Evolutionary conservation across 1,140 invertebrate genomes (phyloP).

Genomic region (Aporrectodea caliginosa): DNA sequence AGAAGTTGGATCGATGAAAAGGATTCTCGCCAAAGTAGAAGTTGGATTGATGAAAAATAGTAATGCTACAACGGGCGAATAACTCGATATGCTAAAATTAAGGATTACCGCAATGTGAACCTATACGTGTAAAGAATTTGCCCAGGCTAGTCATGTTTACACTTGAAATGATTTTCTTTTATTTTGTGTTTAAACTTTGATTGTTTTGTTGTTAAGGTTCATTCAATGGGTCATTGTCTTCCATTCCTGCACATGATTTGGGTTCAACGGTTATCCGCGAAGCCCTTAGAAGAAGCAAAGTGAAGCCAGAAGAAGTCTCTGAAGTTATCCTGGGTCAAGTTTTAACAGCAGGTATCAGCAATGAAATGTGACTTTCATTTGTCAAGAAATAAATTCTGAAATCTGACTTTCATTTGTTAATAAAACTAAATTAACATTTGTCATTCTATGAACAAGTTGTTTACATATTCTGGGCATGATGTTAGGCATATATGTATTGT

Average conservation of each 20-base stretch:
- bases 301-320: constrained; percentile 65
- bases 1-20: too few relatives aligned
- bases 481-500: background rate
- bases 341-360: constrained; percentile 53
- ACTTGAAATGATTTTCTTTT: background rate
- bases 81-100: too few relatives aligned
- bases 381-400: background rate
- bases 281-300: constrained; percentile 63
- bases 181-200: background rate
- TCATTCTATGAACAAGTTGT: background rate
- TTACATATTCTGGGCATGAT: background rate
- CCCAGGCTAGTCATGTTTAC: background rate
- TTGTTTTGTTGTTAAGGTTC: constrained; percentile 59
- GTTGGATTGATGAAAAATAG: too few relatives aligned
- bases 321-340: constrained; percentile 87
- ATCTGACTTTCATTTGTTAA: background rate
- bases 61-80: too few relatives aligned
- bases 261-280: constrained; percentile 73
- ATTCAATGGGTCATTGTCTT: constrained; percentile 68
- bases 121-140: too few relatives aligned
- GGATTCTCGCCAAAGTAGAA: too few relatives aligned
- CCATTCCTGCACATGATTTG: constrained; percentile 68
- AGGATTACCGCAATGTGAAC: too few relatives aligned
- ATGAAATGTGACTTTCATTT: background rate
- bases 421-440: background rate